Evolutionary conservation across 2,888 invertebrate genomes (phyloP), one percentile per base, ranked within the genome.

Genomic region (Caenorhabditis wallacei): DNA sequence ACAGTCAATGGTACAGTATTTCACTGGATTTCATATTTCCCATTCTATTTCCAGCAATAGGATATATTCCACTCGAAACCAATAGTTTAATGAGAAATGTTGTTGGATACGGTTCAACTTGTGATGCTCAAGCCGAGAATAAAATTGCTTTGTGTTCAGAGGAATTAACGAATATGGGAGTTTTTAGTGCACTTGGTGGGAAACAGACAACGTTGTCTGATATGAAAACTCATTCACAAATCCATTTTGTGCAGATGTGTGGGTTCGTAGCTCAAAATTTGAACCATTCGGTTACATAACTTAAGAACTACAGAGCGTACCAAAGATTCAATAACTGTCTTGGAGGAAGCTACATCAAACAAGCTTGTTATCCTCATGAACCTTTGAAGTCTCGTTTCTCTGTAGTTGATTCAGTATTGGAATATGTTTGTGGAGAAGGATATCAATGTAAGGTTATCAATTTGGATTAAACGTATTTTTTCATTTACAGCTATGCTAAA

Each of bases 401-500:
- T 0, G 87, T 88, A 1, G 88, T 86, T 1, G 87, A 87, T 59
- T 85, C 85, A 4, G 85, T 86, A 0, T 63, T 88, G 51, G 88
- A 87, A 18, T 88, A 86, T 69, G 82, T 88, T 24, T 88, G 88
- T 74, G 84, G 88, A 59, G 84, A 84, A 30, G 88, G 87, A 40
- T 87, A 88, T 64, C 84, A 85, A 70, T 81, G 88, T 88, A 63
- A 59, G 75, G 0, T 4, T 43, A 43, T 30, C 8, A 30, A 5
- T 30, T 5, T 30, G 5, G 13, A 26, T 18, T 18, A 37, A 26
- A 54, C n/a, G 1, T 26, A 1, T 20, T 11, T 22, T 24, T 7
- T 5, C 4, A 10, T 48, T 84, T 85, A 51, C 72, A 88, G 88
- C 80, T 2, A 88, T 89, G 88, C 37, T 89, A 24, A 70, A 79